Conservation (phyloP, 2,113 vertebrate species). For the Pionites leucogaster region DNA sequence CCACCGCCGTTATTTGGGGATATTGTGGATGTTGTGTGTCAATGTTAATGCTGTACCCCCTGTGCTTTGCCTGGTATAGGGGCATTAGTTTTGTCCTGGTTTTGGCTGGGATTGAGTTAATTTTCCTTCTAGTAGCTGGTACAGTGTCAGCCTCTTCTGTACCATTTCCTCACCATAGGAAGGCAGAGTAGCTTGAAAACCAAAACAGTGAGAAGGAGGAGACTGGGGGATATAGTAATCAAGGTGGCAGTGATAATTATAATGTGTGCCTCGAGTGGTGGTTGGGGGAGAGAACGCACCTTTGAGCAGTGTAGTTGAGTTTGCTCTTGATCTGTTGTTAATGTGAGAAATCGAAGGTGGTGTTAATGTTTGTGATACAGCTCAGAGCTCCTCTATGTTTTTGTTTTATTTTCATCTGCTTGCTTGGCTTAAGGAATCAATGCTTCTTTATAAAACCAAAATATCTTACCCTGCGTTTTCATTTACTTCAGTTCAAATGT, state of each 20-base stretch:
- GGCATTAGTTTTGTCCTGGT: neutral
- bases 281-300: too few species aligned
- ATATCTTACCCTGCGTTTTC: neutral
- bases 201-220: neutral
- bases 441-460: neutral
- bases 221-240: neutral
- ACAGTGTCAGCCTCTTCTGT: neutral
- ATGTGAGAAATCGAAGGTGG: neutral
- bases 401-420: neutral
- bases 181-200: neutral
- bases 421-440: neutral
- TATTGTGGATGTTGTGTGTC: neutral
- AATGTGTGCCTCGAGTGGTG: accelerated
- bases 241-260: neutral
- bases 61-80: neutral
- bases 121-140: neutral
- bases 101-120: neutral
- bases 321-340: neutral
- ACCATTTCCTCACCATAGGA: accelerated
- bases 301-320: neutral
- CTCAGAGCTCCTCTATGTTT: neutral
- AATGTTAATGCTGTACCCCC: neutral
- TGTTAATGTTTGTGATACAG: neutral
- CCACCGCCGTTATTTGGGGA: neutral
- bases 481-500: neutral